Conservation (phyloP, 2,113 vertebrate species). For the Fulmarus glacialis region DNA sequence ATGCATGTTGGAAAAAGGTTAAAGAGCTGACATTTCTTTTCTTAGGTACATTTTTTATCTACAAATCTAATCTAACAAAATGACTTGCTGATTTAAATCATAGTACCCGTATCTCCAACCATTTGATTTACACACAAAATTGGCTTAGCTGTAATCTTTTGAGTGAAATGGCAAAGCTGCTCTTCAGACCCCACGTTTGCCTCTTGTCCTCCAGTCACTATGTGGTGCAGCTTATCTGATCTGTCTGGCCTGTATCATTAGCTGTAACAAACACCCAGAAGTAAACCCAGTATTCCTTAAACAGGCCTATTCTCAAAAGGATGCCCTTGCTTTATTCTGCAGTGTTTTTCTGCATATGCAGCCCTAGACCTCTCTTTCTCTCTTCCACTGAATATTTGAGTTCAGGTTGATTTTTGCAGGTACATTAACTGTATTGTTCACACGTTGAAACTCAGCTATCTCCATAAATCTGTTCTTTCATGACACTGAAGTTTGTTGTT, state of each 20-base stretch:
- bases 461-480: background rate
- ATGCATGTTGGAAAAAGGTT: background rate
- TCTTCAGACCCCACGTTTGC: background rate
- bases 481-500: background rate
- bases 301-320: background rate
- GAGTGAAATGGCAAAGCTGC: background rate
- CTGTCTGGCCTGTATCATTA: background rate
- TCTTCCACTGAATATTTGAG: background rate
- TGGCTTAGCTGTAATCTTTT: background rate
- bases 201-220: background rate
- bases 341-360: background rate
- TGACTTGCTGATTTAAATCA: background rate
- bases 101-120: background rate
- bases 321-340: background rate
- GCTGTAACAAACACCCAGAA: background rate
- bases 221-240: background rate
- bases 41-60: background rate
- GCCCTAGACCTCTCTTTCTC: background rate
- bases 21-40: background rate
- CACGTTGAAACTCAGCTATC: background rate
- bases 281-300: background rate
- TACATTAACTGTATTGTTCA: background rate
- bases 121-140: background rate
- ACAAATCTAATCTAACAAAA: background rate
- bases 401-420: background rate